Percentiles rank a stretch among this genome's conserved stretches.
These are phyloP conservation scores for Prunella fulvescens DNA, from an alignment of 2,113 vertebrate species.

Conservation along the genomic window DNA sequence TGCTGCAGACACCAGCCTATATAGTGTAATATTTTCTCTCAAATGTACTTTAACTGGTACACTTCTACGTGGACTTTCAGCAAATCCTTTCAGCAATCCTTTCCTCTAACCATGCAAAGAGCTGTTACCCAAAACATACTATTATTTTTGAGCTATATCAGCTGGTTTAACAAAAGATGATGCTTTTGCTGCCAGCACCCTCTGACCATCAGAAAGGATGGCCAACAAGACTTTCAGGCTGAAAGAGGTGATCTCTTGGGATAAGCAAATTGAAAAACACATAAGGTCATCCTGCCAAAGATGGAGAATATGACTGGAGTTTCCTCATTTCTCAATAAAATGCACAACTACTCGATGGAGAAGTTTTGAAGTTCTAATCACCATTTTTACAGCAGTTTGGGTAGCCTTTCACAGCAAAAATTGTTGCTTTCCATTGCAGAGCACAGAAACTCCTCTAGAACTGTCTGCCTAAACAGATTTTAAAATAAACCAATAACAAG, in stretches of 20 bases:
- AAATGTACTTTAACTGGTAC: not conserved
- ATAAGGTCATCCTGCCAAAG: not conserved
- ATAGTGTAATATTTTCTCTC: not conserved
- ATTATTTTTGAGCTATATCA: not conserved
- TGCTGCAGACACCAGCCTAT: not conserved
- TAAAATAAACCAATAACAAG: not conserved
- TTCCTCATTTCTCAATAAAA: not conserved
- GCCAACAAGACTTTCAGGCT: not conserved
- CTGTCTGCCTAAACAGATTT: not conserved
- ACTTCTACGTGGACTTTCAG: not conserved
- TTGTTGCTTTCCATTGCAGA: not conserved
- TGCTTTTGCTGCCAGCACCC: not conserved
- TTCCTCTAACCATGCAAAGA: not conserved
- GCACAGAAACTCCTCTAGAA: not conserved
- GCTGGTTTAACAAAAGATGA: not conserved
- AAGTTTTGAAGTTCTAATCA: not conserved
- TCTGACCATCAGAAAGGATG: not conserved
- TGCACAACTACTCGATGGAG: accelerated
- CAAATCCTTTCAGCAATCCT: not conserved
- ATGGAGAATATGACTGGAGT: not conserved
- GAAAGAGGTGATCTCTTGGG: not conserved
- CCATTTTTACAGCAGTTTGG: not conserved
- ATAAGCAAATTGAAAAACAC: not conserved
- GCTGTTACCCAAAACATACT: not conserved
- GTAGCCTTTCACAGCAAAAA: not conserved